Conservation (phyloP, 2,888 invertebrate species). For the Drosophila anomalata region DNA sequence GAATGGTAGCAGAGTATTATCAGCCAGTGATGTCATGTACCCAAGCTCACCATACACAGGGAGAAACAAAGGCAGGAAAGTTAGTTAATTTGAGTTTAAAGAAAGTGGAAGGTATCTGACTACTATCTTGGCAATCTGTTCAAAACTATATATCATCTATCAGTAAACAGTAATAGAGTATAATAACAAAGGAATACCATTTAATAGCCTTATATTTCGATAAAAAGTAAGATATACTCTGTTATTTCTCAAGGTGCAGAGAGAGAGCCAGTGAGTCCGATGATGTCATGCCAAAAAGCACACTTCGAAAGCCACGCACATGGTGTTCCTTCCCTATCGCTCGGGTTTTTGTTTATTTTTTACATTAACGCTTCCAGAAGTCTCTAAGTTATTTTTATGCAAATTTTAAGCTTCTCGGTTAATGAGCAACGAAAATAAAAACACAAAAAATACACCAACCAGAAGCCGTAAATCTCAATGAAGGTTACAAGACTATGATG, state of each 20-base stretch:
- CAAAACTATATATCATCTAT: too few relatives aligned
- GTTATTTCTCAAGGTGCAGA: conserved; percentile 9
- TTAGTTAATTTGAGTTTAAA: background rate
- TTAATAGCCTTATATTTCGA: background rate
- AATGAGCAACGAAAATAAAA: conserved; percentile 25
- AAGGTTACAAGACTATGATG: conserved; percentile 41
- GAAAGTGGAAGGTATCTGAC: too few relatives aligned
- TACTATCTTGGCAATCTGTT: too few relatives aligned
- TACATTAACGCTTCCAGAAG: conserved; percentile 63
- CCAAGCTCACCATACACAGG: conserved; percentile 9
- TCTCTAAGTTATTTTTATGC: conserved; percentile 39
- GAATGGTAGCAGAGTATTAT: conserved; percentile 45
- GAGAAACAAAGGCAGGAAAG: background rate
- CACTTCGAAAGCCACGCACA: conserved; percentile 46
- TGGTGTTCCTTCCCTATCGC: conserved; percentile 17
- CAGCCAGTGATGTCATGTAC: conserved; percentile 67
- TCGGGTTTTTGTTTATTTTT: conserved; percentile 68
- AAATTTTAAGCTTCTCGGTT: conserved; percentile 26
- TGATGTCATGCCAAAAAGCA: conserved; percentile 66
- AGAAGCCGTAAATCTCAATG: conserved; percentile 24
- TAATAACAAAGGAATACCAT: background rate
- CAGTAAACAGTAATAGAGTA: background rate
- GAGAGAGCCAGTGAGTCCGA: conserved; percentile 32
- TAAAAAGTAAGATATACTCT: background rate
- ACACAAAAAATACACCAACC: conserved; percentile 17